Conservation (phyloP, 2,113 vertebrate genomes). For the Crotalus helleri region DNA sequence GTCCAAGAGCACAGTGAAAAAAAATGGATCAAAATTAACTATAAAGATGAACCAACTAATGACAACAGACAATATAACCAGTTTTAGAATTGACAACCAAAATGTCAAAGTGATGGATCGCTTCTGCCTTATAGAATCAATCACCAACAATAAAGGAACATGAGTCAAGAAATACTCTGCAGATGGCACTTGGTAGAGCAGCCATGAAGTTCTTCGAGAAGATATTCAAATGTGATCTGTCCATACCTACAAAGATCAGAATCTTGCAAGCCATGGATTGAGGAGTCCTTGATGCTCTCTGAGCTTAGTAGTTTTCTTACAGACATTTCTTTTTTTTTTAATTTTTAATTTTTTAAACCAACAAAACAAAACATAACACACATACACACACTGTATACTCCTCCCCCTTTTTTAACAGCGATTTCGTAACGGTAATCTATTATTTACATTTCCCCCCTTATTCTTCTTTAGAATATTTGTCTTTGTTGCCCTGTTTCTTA, state of each 20-base stretch:
- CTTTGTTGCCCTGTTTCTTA: too few relatives aligned
- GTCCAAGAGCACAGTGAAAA: background rate
- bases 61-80: background rate
- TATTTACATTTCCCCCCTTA: too few relatives aligned
- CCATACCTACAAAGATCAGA: background rate
- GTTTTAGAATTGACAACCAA: background rate
- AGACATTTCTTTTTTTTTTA: too few relatives aligned
- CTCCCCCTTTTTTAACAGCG: too few relatives aligned
- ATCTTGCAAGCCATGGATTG: background rate
- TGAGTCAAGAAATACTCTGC: background rate
- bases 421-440: too few relatives aligned
- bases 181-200: background rate
- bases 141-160: background rate
- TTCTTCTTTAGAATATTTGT: too few relatives aligned
- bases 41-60: background rate
- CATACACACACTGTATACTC: too few relatives aligned
- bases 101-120: background rate
- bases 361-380: too few relatives aligned
- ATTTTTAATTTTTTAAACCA: too few relatives aligned
- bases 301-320: too few relatives aligned
- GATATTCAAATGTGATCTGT: background rate
- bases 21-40: background rate
- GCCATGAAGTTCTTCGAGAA: background rate
- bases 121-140: background rate
- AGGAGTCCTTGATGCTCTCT: too few relatives aligned